These are phyloP conservation scores for Eucriotettix oculatus DNA, from an alignment of 2,888 invertebrate genomes.

Conservation along the genomic window DNA sequence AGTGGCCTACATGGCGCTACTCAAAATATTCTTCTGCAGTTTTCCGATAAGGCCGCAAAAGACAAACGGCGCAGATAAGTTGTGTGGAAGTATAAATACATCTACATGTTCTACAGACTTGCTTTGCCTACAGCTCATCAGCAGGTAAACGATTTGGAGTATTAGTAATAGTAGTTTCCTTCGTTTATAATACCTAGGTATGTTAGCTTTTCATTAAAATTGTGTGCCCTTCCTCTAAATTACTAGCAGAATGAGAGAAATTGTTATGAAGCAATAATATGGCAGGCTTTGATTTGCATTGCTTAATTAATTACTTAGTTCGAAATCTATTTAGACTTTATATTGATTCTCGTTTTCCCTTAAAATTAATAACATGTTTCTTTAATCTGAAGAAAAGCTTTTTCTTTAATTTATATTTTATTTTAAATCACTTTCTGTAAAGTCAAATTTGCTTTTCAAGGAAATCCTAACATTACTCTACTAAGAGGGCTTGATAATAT, in stretches of 20 bases:
- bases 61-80: not conserved
- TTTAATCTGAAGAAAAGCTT: slow-evolving; percentile 12
- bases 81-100: slow-evolving; percentile 10
- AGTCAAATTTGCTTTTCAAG: slow-evolving; percentile 13
- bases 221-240: slow-evolving; percentile 10
- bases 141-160: slow-evolving; percentile 10
- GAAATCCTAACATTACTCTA: slow-evolving; percentile 13
- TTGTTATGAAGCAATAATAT: slow-evolving; percentile 11
- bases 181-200: slow-evolving; percentile 5
- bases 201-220: slow-evolving; percentile 11
- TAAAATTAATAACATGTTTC: slow-evolving; percentile 10
- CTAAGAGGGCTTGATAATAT: slow-evolving; percentile 11
- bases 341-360: slow-evolving; percentile 12
- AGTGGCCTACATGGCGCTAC: slow-evolving; percentile 8
- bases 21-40: slow-evolving; percentile 8
- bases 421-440: slow-evolving; percentile 2
- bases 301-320: slow-evolving; percentile 13
- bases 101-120: slow-evolving; percentile 13
- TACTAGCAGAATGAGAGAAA: slow-evolving; percentile 10
- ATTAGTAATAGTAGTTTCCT: slow-evolving; percentile 12
- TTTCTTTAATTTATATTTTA: slow-evolving; percentile 1
- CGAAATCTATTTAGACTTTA: slow-evolving; percentile 13
- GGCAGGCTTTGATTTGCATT: slow-evolving; percentile 14
- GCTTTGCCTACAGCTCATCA: slow-evolving; percentile 12
- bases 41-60: slow-evolving; percentile 3